Conservation (phyloP, 37 sponge, comb jelly and placozoan genomes). For the Amphimedon queenslandica region DNA sequence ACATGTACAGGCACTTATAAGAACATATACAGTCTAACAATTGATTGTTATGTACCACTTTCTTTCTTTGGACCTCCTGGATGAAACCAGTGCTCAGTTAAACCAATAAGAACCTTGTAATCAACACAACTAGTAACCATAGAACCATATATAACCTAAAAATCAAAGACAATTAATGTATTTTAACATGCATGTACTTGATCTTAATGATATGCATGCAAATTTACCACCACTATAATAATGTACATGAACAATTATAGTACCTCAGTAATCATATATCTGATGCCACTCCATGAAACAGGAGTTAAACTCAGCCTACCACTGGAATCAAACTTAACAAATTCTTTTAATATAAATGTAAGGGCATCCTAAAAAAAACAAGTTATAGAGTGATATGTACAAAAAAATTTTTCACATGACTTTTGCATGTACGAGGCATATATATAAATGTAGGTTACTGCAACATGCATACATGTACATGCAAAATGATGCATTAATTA, state of each 20-base stretch:
- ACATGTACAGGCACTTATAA: background rate
- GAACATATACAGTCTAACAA: background rate
- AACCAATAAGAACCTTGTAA: slow-evolving; percentile 9
- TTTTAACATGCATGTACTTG: background rate
- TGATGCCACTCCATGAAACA: slow-evolving; percentile 70
- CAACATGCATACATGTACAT: no score
- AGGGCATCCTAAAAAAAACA: no score
- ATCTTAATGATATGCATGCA: background rate
- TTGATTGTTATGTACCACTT: slow-evolving; percentile 3
- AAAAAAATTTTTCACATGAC: no score
- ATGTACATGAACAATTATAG: background rate
- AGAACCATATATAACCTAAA: slow-evolving; percentile 77
- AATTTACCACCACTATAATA: background rate
- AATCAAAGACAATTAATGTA: background rate
- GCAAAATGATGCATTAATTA: no score
- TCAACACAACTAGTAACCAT: slow-evolving; percentile 35
- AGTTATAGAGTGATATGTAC: no score
- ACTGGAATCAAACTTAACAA: no score
- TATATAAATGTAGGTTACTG: background rate
- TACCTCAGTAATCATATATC: slow-evolving; percentile 73
- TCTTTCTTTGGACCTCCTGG: slow-evolving; percentile 51
- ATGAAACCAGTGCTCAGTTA: slow-evolving; percentile 76
- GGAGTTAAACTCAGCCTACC: slow-evolving; percentile 11
- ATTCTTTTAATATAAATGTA: no score
- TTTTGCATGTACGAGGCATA: background rate